Evolutionary conservation across 2,113 vertebrate genomes (phyloP), one percentile per base, ranked within the genome.

Genomic region (Hiodon tergisus): DNA sequence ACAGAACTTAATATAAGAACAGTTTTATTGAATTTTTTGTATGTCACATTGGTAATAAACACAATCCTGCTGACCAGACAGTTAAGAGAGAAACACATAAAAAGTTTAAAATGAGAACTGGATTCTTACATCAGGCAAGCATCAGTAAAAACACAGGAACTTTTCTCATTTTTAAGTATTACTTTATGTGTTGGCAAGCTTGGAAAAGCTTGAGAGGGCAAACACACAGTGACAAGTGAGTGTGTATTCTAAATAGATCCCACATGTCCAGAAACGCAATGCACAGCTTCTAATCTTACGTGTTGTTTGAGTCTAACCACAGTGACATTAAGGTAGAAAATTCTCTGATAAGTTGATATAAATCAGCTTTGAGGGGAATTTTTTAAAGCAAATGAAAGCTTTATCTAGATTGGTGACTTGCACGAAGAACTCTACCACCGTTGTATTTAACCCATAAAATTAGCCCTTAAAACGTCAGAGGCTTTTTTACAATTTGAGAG

Each of bases 191-290:
- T 10, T 50, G 16, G 51, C 47, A 71, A 54, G 16, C 57, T 17
- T 8, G 16, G n/a, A 17, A 51, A 54, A 65, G 51, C 13, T 76
- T 61, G 31, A 61, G 50, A 76, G 48, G 13, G 17, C 9, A 70
- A 9, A 63, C 47, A 55, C 13, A 9, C 3, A 50, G 57, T 31
- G 50, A 70, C n/a, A n/a, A 63, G 10, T 60, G 55, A 3, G 51
- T 46, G 52, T 13, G 50, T 50, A 63, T 76, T n/a, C 51, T 54
- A 71, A 76, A 55, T 13, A 13, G 51, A 55, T 13, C 60, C 31
- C 68, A 71, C 71, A 61, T 76, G 75, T 65, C 13, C 50, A n/a
- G 17, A 47, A 2, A 47, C 63, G 8, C 9, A 61, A 72, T 6
- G 46, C 8, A 52, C 67, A 50, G 58, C 17, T 46, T 13, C 58